Evolutionary conservation across 92 coral and sea anemone genomes (phyloP).

Genomic region (Montipora capitata): DNA sequence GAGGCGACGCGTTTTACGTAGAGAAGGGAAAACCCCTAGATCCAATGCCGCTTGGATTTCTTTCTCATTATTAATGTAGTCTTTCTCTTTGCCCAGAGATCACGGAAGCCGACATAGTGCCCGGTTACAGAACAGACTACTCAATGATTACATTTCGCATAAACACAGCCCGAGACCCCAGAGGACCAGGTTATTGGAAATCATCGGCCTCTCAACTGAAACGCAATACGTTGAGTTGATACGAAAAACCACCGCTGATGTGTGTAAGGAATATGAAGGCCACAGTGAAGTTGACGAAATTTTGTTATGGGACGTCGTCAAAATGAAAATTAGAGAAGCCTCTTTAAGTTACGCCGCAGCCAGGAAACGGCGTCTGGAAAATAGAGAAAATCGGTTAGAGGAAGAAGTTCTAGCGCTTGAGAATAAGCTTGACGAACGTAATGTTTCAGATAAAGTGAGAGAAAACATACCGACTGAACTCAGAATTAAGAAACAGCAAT

Average conservation of each 20-base stretch:
- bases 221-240: neutral
- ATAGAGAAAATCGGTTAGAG: neutral
- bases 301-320: too few relatives aligned
- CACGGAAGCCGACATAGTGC: slow-evolving; percentile 9
- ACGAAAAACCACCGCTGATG: too few relatives aligned
- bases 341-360: neutral
- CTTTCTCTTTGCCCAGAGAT: slow-evolving; percentile 29
- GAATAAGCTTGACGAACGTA: neutral
- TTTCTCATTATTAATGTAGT: neutral
- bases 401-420: neutral
- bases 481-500: neutral
- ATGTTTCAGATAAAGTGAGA: neutral
- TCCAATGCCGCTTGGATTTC: slow-evolving; percentile 11
- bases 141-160: too few relatives aligned
- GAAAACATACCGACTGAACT: neutral
- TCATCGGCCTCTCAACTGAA: neutral
- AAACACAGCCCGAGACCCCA: neutral
- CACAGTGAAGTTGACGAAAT: too few relatives aligned
- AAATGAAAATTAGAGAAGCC: neutral
- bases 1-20: slow-evolving; percentile 15
- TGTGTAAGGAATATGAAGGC: too few relatives aligned
- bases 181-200: slow-evolving; percentile 5
- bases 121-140: too few relatives aligned
- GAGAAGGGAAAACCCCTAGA: neutral
- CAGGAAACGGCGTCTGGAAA: neutral